A percentile compares a stretch with the other conserved stretches of the same genome.
Conservation (phyloP, 2,113 vertebrate species). For the Toxotes chatareus region DNA sequence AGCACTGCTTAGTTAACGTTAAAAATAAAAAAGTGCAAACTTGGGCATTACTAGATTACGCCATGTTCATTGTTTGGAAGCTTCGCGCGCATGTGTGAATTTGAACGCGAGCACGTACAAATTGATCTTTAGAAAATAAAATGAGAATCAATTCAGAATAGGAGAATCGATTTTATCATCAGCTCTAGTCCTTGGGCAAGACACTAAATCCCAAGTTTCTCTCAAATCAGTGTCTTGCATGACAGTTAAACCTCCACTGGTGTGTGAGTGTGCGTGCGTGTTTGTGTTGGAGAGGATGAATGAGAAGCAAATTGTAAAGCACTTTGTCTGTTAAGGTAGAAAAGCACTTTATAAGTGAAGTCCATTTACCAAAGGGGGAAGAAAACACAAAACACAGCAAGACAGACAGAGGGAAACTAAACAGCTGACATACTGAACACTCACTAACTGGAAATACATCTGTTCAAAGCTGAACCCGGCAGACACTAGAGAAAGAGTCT, state of each 20-base stretch:
- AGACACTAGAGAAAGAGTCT: neutral
- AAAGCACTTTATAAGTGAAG: neutral
- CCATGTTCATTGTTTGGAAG: too few species aligned
- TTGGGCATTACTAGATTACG: too few species aligned
- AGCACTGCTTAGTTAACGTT: too few species aligned
- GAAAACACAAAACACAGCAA: neutral
- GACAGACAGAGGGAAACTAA: slow-evolving; percentile 9
- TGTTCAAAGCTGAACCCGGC: slow-evolving; percentile 5
- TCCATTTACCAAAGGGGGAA: neutral
- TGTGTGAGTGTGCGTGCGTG: neutral
- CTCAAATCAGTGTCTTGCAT: neutral
- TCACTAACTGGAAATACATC: neutral
- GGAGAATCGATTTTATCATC: too few species aligned
- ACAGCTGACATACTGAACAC: slow-evolving; percentile 20
- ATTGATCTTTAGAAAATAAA: too few species aligned
- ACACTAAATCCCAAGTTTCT: neutral
- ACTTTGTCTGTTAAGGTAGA: neutral
- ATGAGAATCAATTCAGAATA: too few species aligned
- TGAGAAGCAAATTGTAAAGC: neutral
- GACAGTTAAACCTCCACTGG: neutral
- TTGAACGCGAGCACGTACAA: too few species aligned
- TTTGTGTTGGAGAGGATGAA: neutral
- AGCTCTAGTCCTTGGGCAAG: neutral
- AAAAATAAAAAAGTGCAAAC: too few species aligned
- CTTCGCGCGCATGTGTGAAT: too few species aligned